These are phyloP conservation scores for Melanotaenia pygmaea DNA, from an alignment of 2,797 vertebrate species.

Conservation along the genomic window DNA sequence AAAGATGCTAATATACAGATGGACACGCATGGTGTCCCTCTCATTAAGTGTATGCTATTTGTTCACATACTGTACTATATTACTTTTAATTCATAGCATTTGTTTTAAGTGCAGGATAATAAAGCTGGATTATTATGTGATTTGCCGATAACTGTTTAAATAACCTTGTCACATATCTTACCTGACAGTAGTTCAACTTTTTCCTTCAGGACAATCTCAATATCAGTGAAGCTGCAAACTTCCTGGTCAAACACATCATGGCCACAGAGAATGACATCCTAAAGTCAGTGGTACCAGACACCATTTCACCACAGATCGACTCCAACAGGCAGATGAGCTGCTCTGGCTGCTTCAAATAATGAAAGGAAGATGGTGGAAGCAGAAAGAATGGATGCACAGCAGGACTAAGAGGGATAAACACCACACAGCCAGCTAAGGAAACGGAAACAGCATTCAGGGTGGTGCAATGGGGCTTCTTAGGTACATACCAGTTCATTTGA, in stretches of 20 bases:
- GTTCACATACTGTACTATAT: neutral
- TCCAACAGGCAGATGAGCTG: constrained; percentile 84
- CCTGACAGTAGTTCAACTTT: constrained; percentile 19
- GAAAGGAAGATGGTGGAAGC: constrained; percentile 29
- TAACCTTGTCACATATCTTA: neutral
- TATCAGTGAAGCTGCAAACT: constrained; percentile 93
- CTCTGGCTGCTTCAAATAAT: constrained; percentile 90
- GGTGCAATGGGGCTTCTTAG: constrained; percentile 10
- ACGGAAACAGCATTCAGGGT: neutral
- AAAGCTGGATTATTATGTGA: neutral
- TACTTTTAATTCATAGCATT: neutral
- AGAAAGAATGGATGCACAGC: constrained; percentile 1
- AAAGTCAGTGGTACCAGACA: constrained; percentile 86
- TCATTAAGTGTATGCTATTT: neutral
- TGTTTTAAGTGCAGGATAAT: neutral
- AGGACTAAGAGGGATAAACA: constrained; percentile 30
- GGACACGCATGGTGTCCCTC: neutral
- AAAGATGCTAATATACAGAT: neutral
- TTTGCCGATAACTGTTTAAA: neutral
- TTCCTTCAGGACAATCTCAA: constrained; percentile 91
- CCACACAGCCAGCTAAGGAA: neutral
- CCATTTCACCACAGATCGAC: constrained; percentile 89
- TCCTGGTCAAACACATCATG: constrained; percentile 97
- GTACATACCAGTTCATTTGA: constrained; percentile 12
- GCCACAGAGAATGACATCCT: constrained; percentile 91